Percentiles rank a stretch among this genome's conserved stretches.
phyloP scores from a whole-genome alignment of 2,797 vertebrate genomes.

The Halcyon smyrnensis region DNA sequence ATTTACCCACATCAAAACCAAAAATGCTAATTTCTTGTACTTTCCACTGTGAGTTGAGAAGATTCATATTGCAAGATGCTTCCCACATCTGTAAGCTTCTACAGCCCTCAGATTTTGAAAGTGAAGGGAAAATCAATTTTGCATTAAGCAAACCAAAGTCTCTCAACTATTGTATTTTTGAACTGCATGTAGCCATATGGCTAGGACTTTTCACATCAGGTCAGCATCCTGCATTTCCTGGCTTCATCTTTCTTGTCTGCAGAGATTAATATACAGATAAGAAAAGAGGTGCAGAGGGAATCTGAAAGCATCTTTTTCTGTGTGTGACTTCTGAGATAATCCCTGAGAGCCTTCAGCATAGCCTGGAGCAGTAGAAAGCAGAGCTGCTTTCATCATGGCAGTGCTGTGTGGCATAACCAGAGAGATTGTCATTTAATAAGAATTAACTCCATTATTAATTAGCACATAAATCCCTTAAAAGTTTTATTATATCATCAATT shows the following conservation, averaged over 20 bases:
- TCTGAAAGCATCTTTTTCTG: not conserved
- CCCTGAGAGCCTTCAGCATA: not conserved
- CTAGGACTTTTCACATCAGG: not conserved
- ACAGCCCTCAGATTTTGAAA: not conserved
- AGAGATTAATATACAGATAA: not conserved
- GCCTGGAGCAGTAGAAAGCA: not conserved
- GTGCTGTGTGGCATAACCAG: not conserved
- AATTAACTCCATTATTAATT: not conserved
- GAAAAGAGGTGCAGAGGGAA: not conserved
- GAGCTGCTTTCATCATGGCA: not conserved
- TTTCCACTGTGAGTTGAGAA: not conserved
- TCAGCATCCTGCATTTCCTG: not conserved
- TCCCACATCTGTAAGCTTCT: not conserved
- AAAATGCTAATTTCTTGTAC: not conserved
- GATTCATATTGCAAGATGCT: not conserved
- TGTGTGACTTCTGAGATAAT: not conserved
- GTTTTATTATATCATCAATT: conserved; percentile 8
- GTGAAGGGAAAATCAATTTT: not conserved
- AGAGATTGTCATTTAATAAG: not conserved
- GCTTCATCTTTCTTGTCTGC: not conserved
- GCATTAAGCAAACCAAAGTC: not conserved
- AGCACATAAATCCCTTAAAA: conserved; percentile 2
- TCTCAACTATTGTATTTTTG: not conserved
- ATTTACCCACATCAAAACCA: not conserved
- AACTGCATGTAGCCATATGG: not conserved